These are phyloP conservation scores for Coleophora deauratella DNA, from an alignment of 2,888 invertebrate genomes.

Conservation along the genomic window DNA sequence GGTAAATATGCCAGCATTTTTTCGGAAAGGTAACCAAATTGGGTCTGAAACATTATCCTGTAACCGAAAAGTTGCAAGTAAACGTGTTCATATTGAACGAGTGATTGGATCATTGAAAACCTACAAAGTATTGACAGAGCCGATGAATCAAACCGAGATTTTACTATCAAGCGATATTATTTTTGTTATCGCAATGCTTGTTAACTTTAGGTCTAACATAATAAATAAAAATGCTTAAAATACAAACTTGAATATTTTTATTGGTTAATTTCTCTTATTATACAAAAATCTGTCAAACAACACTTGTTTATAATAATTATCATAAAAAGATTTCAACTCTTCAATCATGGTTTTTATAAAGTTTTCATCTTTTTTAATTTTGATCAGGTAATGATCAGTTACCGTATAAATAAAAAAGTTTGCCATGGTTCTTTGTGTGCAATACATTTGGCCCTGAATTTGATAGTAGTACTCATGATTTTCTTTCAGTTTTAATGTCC, in stretches of 20 bases:
- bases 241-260: neutral
- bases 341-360: neutral
- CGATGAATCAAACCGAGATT: no score
- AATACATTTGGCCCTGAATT: neutral
- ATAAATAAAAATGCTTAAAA: neutral
- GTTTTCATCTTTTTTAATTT: no score
- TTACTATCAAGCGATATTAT: conserved; percentile 3
- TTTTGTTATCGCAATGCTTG: conserved; percentile 4
- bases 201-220: neutral
- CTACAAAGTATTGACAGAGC: conserved; percentile 6
- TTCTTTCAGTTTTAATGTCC: neutral
- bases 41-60: neutral
- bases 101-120: conserved; percentile 5
- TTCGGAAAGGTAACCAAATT: conserved; percentile 1
- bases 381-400: neutral
- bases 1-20: conserved; percentile 4
- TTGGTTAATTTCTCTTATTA: no score
- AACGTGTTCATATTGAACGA: conserved; percentile 5
- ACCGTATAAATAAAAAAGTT: neutral
- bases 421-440: neutral
- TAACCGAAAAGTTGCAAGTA: conserved; percentile 4
- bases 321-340: neutral
- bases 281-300: neutral
- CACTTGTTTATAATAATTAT: neutral
- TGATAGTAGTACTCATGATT: neutral